Evolutionary conservation across 53 echinoderm and acorn worm species (phyloP), one percentile per base, ranked within the genome.

Genomic region (Echinarachnius parma): DNA sequence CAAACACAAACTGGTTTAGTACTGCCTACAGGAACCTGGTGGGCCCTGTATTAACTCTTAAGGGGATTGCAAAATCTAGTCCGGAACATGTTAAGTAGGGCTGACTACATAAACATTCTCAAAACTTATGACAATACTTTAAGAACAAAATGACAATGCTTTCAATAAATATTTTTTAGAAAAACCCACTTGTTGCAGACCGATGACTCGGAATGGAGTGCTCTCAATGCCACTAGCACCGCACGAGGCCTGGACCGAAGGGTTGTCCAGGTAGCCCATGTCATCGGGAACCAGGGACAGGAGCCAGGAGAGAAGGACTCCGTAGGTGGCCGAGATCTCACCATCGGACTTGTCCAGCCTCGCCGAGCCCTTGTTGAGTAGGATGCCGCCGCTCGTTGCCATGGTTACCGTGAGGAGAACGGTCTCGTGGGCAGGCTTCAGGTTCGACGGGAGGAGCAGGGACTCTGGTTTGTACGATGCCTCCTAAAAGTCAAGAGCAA

Each of bases 401-500:
- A 75, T 85, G 79, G 56, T 78, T 64, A 83, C 83, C 3, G 82
- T 92, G 24, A 96, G 80, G 37, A 96, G 84, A 28, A 77, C 75
- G 11, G 84, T 75, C 48, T 96, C 98, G 11, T 88, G 82, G 14
- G 54, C 48, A 2, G 82, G 46, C 11, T 28, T 34, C 20, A 92
- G 64, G 36, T 64, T 65, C 21, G 81, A 66, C 5, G 98, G 98
- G 4, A 96, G 75, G 31, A 69, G 66, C 28, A 68, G 62, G 44
- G 98, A 92, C 35, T 69, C 71, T 3, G 82, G 29, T 23, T 77
- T 84, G 80, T 96, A 96, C 11, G 98, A 96, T 18, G 89, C 85
- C 54, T 96, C 98, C 98, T 96, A 70, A 46, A 52, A 48, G 3
- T 19, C 14, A 34, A 21, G 42, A 16, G 37, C 28, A 27, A 5